Evolutionary conservation across 2,113 vertebrate genomes (phyloP), one percentile per base, ranked within the genome.

Genomic region (Nyctibius bracteatus): DNA sequence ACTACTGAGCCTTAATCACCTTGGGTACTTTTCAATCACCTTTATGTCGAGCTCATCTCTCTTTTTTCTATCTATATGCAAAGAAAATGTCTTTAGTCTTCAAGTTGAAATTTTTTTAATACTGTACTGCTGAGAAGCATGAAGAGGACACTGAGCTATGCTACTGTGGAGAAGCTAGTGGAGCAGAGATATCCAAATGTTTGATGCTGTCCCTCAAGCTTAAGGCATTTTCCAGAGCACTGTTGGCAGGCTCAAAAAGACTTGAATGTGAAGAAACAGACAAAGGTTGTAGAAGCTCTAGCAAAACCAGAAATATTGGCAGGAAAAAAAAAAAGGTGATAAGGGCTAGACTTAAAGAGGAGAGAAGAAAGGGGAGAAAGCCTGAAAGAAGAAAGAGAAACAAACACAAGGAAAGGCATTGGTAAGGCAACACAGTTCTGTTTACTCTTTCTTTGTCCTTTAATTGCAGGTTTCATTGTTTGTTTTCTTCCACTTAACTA

Each of bases 1-100:
- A 78, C 91, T 94, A 46, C 67, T 94, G 88, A 93, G 82, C 63
- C 72, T 94, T 94, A 92, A 94, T 88, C 80, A 95, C 59, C 55
- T 61, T 88, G 68, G 23, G 25, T 96, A 23, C 75, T 58, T 93
- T 93, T 93, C 86, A 90, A 90, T 92, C 91, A 91, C 83, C 75
- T 94, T 91, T 95, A 94, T 92, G 63, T 92, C 0, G 2, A 88
- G 39, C 54, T 94, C 35, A 62, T 84, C 31, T 73, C 88, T 83
- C 71, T 58, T 91, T 91, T 83, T 92, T 70, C 55, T 86, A 68
- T 83, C n/a, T 92, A 33, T 81, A 70, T 63, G 88, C 72, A 88
- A 17, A 90, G 67, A 86, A 92, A 94, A 95, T 73, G 4, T 55
- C 83, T 93, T 92, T 52, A 68, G 37, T 73, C 37, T 79, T 90